These are phyloP conservation scores for Varecia variegata DNA, from an alignment of 2,797 vertebrate genomes.

Conservation along the genomic window DNA sequence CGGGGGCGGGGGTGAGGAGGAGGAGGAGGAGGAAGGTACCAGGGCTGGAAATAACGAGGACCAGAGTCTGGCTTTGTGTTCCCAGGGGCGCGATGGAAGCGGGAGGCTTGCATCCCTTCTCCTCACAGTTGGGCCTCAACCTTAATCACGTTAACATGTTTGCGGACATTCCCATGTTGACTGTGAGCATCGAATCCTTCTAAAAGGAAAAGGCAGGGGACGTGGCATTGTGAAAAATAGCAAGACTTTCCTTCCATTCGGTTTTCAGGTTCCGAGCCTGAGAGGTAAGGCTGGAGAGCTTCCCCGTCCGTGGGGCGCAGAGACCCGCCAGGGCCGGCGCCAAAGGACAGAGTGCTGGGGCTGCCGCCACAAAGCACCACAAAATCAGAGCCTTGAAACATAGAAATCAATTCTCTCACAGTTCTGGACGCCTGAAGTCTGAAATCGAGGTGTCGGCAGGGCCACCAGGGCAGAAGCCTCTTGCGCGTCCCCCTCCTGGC, in stretches of 20 bases:
- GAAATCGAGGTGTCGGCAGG: not conserved
- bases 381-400: not conserved
- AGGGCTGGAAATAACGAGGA: not conserved
- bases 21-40: not conserved
- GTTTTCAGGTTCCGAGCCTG: not conserved
- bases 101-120: not conserved
- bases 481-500: not conserved
- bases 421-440: not conserved
- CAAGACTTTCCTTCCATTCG: not conserved
- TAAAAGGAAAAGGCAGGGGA: not conserved
- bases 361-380: not conserved
- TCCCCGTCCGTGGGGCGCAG: fast-evolving
- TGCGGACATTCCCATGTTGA: not conserved
- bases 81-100: not conserved
- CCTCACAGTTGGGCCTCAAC: not conserved
- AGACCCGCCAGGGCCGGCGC: fast-evolving
- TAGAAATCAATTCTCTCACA: not conserved
- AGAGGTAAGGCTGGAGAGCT: fast-evolving
- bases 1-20: not conserved
- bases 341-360: fast-evolving
- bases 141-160: not conserved
- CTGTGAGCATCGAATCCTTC: not conserved
- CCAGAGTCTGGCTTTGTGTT: not conserved
- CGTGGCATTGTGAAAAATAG: not conserved
- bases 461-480: not conserved